Evolutionary conservation across 2,113 vertebrate genomes (phyloP).

Genomic region (Triplophysa siluroides): DNA sequence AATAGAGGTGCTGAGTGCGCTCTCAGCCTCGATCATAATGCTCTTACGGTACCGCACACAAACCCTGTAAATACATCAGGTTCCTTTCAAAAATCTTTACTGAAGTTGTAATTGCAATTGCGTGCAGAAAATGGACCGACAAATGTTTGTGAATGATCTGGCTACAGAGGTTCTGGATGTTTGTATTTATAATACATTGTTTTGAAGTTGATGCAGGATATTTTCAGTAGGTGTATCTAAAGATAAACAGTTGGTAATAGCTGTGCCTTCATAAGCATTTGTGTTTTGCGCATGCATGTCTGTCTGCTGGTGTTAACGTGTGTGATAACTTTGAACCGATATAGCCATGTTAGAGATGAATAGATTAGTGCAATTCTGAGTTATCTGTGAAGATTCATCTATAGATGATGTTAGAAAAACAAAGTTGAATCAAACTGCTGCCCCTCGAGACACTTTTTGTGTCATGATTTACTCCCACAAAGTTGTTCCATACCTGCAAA

Average conservation of each 20-base stretch:
- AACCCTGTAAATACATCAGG: slow-evolving; percentile 4
- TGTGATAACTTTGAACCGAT: not conserved
- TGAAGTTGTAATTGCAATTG: not conserved
- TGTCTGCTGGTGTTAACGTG: not conserved
- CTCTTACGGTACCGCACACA: not conserved
- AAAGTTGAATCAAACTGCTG: not conserved
- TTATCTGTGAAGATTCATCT: not conserved
- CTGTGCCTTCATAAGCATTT: no score
- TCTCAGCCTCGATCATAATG: slow-evolving; percentile 29
- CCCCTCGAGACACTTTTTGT: not conserved
- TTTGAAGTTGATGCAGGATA: no score
- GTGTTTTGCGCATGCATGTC: not conserved
- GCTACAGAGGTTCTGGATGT: not conserved
- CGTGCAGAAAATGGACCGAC: not conserved
- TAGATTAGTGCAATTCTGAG: slow-evolving; percentile 28
- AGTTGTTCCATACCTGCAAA: no score
- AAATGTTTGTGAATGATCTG: not conserved
- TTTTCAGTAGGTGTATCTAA: no score
- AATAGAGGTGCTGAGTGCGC: slow-evolving; percentile 49
- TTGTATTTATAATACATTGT: not conserved
- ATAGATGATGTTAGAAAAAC: slow-evolving; percentile 32
- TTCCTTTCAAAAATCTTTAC: slow-evolving; percentile 7
- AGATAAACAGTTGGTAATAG: not conserved
- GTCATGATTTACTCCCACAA: no score
- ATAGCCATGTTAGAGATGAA: slow-evolving; percentile 33